Base-by-base conservation (phyloP, 2,797 vertebrate species). In the Argentina silus region DNA sequence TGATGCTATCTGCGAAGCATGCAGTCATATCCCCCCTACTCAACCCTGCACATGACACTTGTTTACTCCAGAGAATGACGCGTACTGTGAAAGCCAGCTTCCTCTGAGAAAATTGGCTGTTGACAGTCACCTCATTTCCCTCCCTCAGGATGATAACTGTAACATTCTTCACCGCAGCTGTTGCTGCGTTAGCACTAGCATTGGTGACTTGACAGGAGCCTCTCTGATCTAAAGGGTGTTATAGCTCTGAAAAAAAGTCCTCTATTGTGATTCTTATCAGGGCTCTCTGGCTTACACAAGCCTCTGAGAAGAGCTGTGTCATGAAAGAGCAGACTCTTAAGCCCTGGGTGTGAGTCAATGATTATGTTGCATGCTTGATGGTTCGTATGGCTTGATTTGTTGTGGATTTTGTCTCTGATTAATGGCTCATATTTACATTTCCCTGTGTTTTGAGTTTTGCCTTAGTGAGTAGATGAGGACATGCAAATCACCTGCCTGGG, bases 81-180 rank as follows among this genome's bases (percentile, higher is more conserved):
- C 88, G 78, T 82, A 83, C 87, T 91, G 94, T 93, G 91, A 94
- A 94, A 93, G 92, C 76, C 60, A 77, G 86, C 83, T 86, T 93
- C 88, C 86, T 91, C 82, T 67, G 85, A 87, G 87, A 91, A 94
- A 95, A 93, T 92, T 93, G 92, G 84, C 91, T 93, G 92, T 92
- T 83, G 81, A 90, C 88, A 91, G 91, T 86, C 85, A 78, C 85
- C 90, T 84, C 88, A 78, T 90, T 91, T 90, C 86, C 82, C 82
- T 86, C 75, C 79, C 85, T 78, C 53, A 70, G 80, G 88, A 88
- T 87, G 91, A 90, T 90, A 90, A 91, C 84, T 83, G 83, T 55
- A 79, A 78, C 74, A 76, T 81, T 89, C 70, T 86, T 82, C 89
- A 90, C 89, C 82, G 89, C 85, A 83, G 86, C 91, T 87, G 87